Conservation (phyloP, 2,797 vertebrate genomes). For the Pteropus rufus region DNA sequence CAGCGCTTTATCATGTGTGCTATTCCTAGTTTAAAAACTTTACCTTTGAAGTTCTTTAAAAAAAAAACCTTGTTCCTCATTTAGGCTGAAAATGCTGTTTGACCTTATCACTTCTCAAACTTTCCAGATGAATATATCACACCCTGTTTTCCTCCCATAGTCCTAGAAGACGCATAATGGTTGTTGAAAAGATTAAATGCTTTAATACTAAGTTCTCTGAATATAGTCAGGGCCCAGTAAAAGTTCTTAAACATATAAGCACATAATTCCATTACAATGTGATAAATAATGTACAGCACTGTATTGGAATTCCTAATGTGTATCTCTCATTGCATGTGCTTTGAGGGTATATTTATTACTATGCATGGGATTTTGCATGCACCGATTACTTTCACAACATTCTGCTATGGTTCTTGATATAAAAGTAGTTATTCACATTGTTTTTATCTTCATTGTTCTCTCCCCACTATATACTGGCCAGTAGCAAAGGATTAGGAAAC, state of each 20-base stretch:
- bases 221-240: background rate
- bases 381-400: background rate
- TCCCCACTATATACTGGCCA: background rate
- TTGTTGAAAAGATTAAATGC: background rate
- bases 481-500: background rate
- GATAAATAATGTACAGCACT: background rate
- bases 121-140: background rate
- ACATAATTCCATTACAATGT: background rate
- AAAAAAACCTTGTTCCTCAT: background rate
- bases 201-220: background rate
- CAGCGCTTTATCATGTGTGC: background rate
- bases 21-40: background rate
- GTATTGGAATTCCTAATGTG: background rate
- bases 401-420: background rate
- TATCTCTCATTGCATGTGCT: background rate
- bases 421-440: background rate
- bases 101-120: background rate
- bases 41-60: background rate
- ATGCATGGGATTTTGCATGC: background rate
- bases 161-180: background rate
- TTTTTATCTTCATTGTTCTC: background rate
- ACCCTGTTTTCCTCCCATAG: background rate
- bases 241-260: background rate
- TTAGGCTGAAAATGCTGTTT: background rate
- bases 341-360: background rate